Evolutionary conservation across 2,113 vertebrate genomes (phyloP), one percentile per base, ranked within the genome.

Genomic region (Channa maculata): DNA sequence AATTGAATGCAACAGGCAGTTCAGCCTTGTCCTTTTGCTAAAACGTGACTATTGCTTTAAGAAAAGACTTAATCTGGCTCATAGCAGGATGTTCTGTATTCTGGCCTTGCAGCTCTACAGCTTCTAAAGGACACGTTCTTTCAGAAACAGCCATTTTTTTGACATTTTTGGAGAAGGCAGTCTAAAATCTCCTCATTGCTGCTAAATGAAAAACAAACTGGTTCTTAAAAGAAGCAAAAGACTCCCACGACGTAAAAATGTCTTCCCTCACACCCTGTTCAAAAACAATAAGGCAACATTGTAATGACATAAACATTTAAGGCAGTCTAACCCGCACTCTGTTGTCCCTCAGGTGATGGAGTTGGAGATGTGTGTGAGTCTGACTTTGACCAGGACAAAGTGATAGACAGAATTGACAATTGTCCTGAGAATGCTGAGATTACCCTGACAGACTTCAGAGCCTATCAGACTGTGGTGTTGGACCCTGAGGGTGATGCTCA

Each of bases 401-500:
- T 99, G 83, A 98, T 99, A 15, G 98, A 99, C 91, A 92, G 93
- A 66, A 99, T 99, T 0, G 98, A 99, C 49, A 98, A 96, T 82
- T 99, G 98, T 77, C 98, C 98, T 0, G 97, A 99, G 91, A 99
- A 99, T 0, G 98, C 98, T 0, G 98, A 99, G 91, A 94, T 99
- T 78, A 99, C 98, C 6, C 67, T 99, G 91, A 99, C 98, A 0
- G 98, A 99, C 94, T 99, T 99, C 95, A 94, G 98, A 70, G 98
- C 98, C 70, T 99, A 97, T 89, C 98, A 99, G 92, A 99, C 98
- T 0, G 98, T 99, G 34, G 98, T 99, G 54, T 88, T 99, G 85
- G 98, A 99, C 83, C 98, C 98, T 0, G 98, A 99, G 83, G 98
- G 98, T 0, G 98, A 99, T 5, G 98, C 98, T 0, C 98, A 99